Base-by-base conservation (phyloP, 1,140 invertebrate genomes). In the Whitmania pigra region DNA sequence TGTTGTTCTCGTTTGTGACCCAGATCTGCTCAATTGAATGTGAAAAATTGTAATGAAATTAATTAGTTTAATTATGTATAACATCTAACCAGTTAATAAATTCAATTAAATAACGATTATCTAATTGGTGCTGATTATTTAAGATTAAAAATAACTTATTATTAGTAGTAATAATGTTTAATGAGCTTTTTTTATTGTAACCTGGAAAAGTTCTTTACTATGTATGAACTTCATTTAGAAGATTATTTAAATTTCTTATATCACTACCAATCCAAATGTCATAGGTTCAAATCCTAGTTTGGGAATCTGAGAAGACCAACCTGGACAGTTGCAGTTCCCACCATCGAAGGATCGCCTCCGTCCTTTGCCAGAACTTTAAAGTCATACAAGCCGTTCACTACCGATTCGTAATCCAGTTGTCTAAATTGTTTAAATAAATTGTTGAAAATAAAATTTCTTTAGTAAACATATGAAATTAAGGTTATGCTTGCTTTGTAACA, bases 291-390 rank as follows among this genome's bases (percentile, higher is more conserved):
- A 63, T 25, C 9, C 22, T 18, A 2, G 57, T 20, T 63, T 7
- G 29, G 29, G 6, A n/a, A 63, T 6, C 13, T 63, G 3, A 7
- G 25, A 57, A 5, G 15, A 63, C 57, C 55, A 17, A 73, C 69
- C 53, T 71, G 68, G 20, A 93, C 91, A 68, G 88, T 93, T 0
- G 92, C 91, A 0, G 89, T 89, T n/a, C 77, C 76, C 25, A 76
- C 75, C 74, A 87, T 87, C 0, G 89, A 85, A 0, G 76, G 73
- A n/a, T 63, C 57, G 9, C 80, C 80, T 49, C 75, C 69, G 73
- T 82, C 81, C 18, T 73, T 76, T 18, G 80, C 81, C 53, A 75
- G 75, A 6, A 82, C 76, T 27, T 74, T 75, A 71, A 82, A 79
- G n/a, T 72, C 74, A 71, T 81, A 81, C 36, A 74, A 75, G n/a